A percentile compares a stretch with the other conserved stretches of the same genome.
phyloP scores from a whole-genome alignment of 2,888 invertebrate species.

The Rhopalosiphum nymphaeae region DNA sequence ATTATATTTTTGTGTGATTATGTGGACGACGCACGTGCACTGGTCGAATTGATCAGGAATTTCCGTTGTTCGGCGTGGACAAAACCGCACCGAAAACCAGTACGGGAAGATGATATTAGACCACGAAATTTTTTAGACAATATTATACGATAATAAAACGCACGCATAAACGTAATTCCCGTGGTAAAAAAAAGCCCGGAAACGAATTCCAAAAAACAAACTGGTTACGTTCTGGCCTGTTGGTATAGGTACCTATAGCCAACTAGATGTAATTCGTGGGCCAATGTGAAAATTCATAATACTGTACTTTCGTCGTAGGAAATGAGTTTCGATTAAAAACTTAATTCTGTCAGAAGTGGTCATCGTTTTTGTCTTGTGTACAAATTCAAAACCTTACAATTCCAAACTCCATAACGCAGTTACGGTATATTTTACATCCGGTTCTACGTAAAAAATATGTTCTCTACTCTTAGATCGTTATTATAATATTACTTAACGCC shows the following conservation, averaged over 20 bases:
- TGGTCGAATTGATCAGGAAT: neutral
- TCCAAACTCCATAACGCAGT: neutral
- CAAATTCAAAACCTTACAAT: neutral
- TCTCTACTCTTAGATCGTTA: neutral
- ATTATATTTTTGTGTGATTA: neutral
- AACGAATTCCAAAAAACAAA: neutral
- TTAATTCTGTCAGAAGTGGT: neutral
- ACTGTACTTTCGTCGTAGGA: neutral
- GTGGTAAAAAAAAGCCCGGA: neutral
- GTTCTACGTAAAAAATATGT: neutral
- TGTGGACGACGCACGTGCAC: neutral
- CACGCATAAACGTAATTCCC: neutral
- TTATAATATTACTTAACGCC: neutral
- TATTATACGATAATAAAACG: neutral
- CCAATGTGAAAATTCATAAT: neutral
- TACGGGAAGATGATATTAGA: neutral
- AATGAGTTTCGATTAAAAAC: slow-evolving; percentile 17
- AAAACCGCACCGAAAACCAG: neutral
- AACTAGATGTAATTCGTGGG: neutral
- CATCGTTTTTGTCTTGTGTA: neutral
- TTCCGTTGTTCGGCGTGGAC: neutral
- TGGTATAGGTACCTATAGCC: neutral
- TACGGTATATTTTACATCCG: neutral
- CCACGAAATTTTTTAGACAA: neutral
- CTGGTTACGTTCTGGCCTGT: slow-evolving; percentile 24